Percentiles rank a stretch among this genome's conserved stretches.
Evolutionary conservation across 2,888 invertebrate species (phyloP).

Genomic region (Trichopria drosophilae): DNA sequence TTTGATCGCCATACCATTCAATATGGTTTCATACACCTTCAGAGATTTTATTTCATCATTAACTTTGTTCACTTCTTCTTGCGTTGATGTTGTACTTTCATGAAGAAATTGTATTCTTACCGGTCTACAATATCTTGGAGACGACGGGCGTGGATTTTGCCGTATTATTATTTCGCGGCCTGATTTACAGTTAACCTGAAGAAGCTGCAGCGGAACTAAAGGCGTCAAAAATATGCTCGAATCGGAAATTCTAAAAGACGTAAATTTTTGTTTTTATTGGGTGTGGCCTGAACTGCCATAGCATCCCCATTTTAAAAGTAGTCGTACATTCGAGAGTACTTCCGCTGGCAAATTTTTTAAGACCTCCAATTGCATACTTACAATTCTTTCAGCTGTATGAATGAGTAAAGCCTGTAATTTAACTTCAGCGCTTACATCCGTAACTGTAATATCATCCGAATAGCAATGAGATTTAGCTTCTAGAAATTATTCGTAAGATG

Average conservation of each 20-base stretch:
- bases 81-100: constrained; percentile 19
- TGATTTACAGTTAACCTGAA: neutral
- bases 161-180: constrained; percentile 18
- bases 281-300: constrained; percentile 9
- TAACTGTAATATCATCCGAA: constrained; percentile 7
- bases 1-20: constrained; percentile 14
- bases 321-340: no score
- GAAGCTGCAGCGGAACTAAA: constrained; percentile 12
- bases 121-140: constrained; percentile 27
- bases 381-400: constrained; percentile 20
- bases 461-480: constrained; percentile 8
- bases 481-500: constrained; percentile 1
- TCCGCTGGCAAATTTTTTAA: no score
- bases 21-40: constrained; percentile 12
- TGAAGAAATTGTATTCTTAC: constrained; percentile 26
- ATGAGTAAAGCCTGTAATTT: no score
- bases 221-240: constrained; percentile 10
- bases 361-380: constrained; percentile 15
- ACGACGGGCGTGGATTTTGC: constrained; percentile 25
- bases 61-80: constrained; percentile 23
- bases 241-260: neutral
- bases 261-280: constrained; percentile 6
- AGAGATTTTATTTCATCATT: constrained; percentile 27
- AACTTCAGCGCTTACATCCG: neutral
- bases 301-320: constrained; percentile 10